Base-by-base conservation (phyloP, 2,113 vertebrate genomes). In the Melanocharis versteri region DNA sequence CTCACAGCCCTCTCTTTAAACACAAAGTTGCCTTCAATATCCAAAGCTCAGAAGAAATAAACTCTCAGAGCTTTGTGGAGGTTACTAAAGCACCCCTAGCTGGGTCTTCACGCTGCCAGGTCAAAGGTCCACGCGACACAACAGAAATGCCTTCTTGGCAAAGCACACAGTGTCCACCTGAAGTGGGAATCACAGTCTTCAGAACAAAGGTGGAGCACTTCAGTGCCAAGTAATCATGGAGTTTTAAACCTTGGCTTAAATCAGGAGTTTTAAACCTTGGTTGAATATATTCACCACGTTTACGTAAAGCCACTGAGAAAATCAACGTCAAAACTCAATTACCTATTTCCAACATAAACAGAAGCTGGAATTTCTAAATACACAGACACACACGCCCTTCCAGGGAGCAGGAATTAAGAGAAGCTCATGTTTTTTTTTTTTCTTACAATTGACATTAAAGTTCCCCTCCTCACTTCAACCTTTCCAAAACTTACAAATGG, bases 401-500 rank as follows among this genome's bases (percentile, higher is more conserved):
- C 3, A 28, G 56, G 50, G 68, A 76, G n/a, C 0, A 1, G 24
- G 42, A 83, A 79, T 61, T 57, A 47, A 86, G 35, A 83, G 28
- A 85, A 88, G 62, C 28, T 51, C 14, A 13, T 13, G 1, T 8
- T 30, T 58, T 62, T 8, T 30, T 58, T 62, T 61, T 64, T 53
- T 19, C 68, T 91, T 77, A 44, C 22, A 78, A 89, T 6, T 80
- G 83, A 81, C 75, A 78, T n/a, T 33, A 75, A 95, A 90, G 86
- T 72, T 94, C 44, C 57, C 45, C 48, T 90, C 61, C 76, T 90
- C 8, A 13, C 56, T 81, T 65, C 60, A 93, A n/a, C 76, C 86
- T 82, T 95, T 96, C 90, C 93, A 94, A 94, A 90, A 87, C 56
- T 93, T 96, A 84, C 92, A 95, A 95, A 90, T 64, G 83, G 92